These are phyloP conservation scores for Drosophila santomea DNA, from an alignment of 1,140 invertebrate species.

Conservation along the genomic window DNA sequence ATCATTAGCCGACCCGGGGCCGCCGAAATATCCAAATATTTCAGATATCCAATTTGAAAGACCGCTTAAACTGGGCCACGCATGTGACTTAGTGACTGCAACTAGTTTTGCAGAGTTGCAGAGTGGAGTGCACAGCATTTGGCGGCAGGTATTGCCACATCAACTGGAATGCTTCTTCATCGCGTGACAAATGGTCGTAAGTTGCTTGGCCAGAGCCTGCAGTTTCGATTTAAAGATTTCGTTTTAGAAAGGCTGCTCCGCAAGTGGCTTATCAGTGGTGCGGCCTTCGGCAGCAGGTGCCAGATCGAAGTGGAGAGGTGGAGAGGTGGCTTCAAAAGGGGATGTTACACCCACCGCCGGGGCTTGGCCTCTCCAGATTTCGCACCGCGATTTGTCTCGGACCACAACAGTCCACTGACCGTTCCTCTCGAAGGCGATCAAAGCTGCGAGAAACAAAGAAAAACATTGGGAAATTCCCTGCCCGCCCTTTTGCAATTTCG, in stretches of 20 bases:
- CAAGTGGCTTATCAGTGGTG: conserved; percentile 43
- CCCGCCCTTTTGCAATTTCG: conserved; percentile 13
- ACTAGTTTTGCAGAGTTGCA: conserved; percentile 49
- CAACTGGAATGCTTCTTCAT: conserved; percentile 44
- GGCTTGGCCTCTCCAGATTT: conserved; percentile 33
- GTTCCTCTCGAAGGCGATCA: conserved; percentile 6
- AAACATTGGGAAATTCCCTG: conserved; percentile 1
- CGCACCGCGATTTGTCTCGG: conserved; percentile 27
- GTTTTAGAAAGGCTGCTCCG: conserved; percentile 64
- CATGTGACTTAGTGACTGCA: conserved; percentile 32
- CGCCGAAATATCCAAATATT: conserved; percentile 19
- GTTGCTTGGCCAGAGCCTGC: conserved; percentile 35
- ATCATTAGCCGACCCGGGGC: conserved; percentile 54
- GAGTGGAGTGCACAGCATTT: conserved; percentile 54
- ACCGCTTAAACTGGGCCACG: conserved; percentile 57
- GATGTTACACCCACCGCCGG: conserved; percentile 10
- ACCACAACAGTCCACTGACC: conserved; percentile 1
- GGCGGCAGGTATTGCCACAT: conserved; percentile 1
- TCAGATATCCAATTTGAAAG: conserved; percentile 33
- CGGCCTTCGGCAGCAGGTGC: conserved; percentile 43
- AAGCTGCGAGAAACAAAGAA: neutral
- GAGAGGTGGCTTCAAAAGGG: neutral
- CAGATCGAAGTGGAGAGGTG: too few relatives aligned
- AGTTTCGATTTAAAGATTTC: conserved; percentile 6
- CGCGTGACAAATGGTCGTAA: conserved; percentile 74